A percentile compares a stretch with the other conserved stretches of the same genome.
These are phyloP conservation scores for Colaptes auratus DNA, from an alignment of 2,113 vertebrate genomes.

Conservation along the genomic window DNA sequence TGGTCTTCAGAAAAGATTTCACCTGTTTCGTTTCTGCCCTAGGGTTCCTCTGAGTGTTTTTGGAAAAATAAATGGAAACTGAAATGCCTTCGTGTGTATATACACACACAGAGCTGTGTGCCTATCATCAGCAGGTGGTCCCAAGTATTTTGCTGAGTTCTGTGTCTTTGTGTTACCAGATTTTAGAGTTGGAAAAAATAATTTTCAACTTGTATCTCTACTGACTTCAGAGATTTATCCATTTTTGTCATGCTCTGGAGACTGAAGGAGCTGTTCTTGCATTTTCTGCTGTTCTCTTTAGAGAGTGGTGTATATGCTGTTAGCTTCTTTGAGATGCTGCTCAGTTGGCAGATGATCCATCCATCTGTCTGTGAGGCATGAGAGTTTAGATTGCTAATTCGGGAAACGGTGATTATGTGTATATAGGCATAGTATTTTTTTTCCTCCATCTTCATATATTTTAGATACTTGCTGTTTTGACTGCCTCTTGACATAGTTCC, in stretches of 20 bases:
- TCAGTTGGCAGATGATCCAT: not conserved
- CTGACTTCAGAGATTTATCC: not conserved
- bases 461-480: not conserved
- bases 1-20: not conserved
- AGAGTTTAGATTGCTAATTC: not conserved
- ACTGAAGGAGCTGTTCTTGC: not conserved
- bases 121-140: not conserved
- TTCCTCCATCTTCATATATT: not conserved
- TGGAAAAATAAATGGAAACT: not conserved
- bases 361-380: not conserved
- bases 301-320: not conserved
- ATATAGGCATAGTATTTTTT: not conserved
- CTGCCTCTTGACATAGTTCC: not conserved
- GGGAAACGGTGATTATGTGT: not conserved
- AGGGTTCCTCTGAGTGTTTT: not conserved
- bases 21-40: not conserved
- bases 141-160: not conserved
- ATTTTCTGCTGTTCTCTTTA: not conserved
- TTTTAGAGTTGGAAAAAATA: not conserved
- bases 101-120: rapidly evolving
- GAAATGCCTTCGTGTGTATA: not conserved
- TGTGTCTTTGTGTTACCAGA: not conserved
- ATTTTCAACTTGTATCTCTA: not conserved
- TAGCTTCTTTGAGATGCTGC: not conserved
- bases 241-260: not conserved